Evolutionary conservation across 2,797 vertebrate species (phyloP).

Genomic region (Diceros bicornis): DNA sequence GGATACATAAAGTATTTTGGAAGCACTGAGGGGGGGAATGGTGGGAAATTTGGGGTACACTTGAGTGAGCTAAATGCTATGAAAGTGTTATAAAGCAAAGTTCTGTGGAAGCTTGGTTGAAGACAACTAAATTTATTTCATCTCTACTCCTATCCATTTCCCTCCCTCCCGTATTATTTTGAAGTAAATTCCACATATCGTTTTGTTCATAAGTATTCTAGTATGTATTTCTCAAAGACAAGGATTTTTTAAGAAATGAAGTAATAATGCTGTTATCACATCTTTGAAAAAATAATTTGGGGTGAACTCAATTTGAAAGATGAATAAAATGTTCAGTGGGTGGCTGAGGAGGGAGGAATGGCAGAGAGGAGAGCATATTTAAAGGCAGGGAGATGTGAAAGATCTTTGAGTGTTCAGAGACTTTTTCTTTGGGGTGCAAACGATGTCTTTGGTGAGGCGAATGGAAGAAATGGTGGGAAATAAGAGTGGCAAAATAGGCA

Average conservation of each 20-base stretch:
- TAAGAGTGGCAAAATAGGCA: background rate
- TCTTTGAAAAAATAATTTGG: conserved; percentile 41
- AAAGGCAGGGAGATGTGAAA: background rate
- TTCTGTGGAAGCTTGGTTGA: conserved; percentile 32
- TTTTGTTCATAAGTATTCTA: conserved; percentile 34
- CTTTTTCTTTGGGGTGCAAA: background rate
- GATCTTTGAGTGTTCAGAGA: conserved; percentile 17
- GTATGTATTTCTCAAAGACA: conserved; percentile 33
- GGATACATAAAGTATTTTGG: conserved; percentile 38
- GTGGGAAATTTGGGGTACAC: background rate
- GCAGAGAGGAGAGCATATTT: background rate
- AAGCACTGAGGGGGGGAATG: background rate
- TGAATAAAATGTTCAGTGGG: background rate
- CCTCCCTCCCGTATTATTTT: background rate
- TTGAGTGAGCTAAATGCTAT: background rate
- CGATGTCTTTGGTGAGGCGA: background rate
- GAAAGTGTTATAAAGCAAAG: background rate
- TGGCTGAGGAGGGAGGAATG: background rate
- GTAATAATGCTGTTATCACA: background rate
- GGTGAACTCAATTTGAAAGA: conserved; percentile 13
- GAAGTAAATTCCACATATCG: conserved; percentile 16
- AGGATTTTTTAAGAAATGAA: background rate
- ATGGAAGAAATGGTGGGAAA: background rate
- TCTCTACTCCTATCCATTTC: conserved; percentile 15
- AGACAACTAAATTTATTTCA: conserved; percentile 43